Conservation (phyloP, 2,113 vertebrate genomes). For the Atlantisia rogersi region DNA sequence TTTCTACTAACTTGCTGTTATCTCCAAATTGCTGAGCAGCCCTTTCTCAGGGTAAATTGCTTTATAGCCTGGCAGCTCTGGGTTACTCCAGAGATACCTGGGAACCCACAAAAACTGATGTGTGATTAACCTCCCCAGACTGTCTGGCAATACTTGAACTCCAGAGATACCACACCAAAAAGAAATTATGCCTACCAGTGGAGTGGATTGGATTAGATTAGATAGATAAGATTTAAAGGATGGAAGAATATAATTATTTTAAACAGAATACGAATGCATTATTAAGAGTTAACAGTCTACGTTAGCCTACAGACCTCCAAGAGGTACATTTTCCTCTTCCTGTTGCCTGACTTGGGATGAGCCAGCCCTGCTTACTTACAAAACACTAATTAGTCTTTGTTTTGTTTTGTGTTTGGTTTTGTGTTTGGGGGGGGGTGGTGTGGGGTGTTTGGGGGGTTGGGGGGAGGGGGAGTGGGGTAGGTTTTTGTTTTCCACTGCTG, state of each 20-base stretch:
- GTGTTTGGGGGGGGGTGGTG: too few species aligned
- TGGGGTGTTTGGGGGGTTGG: too few species aligned
- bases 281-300: not conserved
- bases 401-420: not conserved
- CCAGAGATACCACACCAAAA: not conserved
- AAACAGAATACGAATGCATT: not conserved
- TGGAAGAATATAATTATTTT: not conserved
- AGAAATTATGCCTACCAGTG: not conserved
- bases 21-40: not conserved
- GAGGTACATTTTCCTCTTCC: not conserved
- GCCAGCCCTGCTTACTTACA: not conserved
- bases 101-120: not conserved
- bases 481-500: not conserved
- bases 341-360: not conserved
- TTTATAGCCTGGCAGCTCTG: not conserved
- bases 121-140: rapidly evolving
- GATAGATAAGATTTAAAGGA: not conserved
- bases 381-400: not conserved
- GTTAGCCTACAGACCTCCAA: not conserved
- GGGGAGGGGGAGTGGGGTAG: too few species aligned
- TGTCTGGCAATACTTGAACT: not conserved
- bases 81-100: not conserved
- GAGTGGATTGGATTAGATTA: not conserved
- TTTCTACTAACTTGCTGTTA: not conserved
- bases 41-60: not conserved